Percentiles rank a stretch among this genome's conserved stretches.
These are phyloP conservation scores for Cavia aperea DNA, from an alignment of 2,113 vertebrate species.

Conservation along the genomic window DNA sequence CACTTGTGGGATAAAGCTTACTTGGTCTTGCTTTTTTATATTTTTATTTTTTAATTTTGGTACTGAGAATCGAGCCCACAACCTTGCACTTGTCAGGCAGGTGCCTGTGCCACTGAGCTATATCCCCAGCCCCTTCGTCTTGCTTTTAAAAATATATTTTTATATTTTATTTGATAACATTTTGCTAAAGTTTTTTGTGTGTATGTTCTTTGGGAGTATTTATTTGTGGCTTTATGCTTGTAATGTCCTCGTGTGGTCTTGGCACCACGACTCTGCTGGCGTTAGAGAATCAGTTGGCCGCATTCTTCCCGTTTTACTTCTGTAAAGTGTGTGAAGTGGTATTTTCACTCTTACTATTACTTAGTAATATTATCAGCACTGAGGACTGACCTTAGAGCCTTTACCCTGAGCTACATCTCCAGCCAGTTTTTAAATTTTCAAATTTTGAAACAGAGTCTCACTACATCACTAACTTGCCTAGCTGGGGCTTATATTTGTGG, in stretches of 20 bases:
- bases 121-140: not conserved
- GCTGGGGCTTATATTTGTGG: not conserved
- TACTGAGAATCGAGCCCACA: too few relatives aligned
- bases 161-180: not conserved
- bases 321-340: not conserved
- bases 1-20: not conserved
- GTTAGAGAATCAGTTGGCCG: not conserved
- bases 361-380: not conserved
- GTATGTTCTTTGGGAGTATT: not conserved
- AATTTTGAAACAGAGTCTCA: not conserved
- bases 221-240: not conserved
- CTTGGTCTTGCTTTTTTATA: not conserved
- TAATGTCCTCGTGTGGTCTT: not conserved
- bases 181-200: not conserved
- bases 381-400: not conserved
- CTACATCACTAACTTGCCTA: not conserved
- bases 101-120: too few relatives aligned
- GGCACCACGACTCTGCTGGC: not conserved
- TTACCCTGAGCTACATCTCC: not conserved
- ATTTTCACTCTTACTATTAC: not conserved
- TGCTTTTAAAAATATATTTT: not conserved
- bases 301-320: not conserved
- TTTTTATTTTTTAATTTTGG: too few relatives aligned
- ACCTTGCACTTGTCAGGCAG: too few relatives aligned
- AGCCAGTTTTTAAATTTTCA: not conserved